These are phyloP conservation scores for Pelvicachromis taeniatus DNA, from an alignment of 2,113 vertebrate species.

Conservation along the genomic window DNA sequence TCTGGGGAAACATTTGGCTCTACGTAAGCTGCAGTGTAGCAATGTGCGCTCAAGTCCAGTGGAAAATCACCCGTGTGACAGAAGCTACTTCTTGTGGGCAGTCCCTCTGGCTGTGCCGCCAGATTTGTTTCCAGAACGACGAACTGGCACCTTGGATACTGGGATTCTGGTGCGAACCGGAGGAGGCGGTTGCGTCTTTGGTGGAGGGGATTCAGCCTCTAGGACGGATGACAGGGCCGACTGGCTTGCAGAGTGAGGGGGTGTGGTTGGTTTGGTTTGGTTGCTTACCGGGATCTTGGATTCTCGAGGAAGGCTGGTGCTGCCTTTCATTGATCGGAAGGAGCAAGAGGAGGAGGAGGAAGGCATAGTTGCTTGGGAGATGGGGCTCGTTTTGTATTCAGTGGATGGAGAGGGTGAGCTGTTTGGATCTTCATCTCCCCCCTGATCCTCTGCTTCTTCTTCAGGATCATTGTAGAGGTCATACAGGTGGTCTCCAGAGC, in stretches of 20 bases:
- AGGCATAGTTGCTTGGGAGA: conserved; percentile 62
- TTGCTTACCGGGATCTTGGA: conserved; percentile 88
- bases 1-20: conserved; percentile 46
- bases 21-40: conserved; percentile 20
- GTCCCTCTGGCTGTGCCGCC: conserved; percentile 72
- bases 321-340: conserved; percentile 84
- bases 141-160: conserved; percentile 92
- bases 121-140: conserved; percentile 83
- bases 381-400: conserved; percentile 79
- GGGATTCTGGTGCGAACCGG: conserved; percentile 94
- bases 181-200: conserved; percentile 80
- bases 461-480: conserved; percentile 82
- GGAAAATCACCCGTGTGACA: conserved; percentile 65
- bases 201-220: conserved; percentile 69
- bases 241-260: conserved; percentile 80
- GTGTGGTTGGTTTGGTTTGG: conserved; percentile 82
- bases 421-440: conserved; percentile 65
- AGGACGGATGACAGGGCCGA: conserved; percentile 74
- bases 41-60: neutral
- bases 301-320: conserved; percentile 84
- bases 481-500: conserved; percentile 89
- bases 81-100: conserved; percentile 82
- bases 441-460: conserved; percentile 45
- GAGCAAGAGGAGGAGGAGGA: conserved; percentile 66
- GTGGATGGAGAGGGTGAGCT: conserved; percentile 72